These are phyloP conservation scores for Neelides folsomi DNA, from an alignment of 2,888 invertebrate genomes.

Conservation along the genomic window DNA sequence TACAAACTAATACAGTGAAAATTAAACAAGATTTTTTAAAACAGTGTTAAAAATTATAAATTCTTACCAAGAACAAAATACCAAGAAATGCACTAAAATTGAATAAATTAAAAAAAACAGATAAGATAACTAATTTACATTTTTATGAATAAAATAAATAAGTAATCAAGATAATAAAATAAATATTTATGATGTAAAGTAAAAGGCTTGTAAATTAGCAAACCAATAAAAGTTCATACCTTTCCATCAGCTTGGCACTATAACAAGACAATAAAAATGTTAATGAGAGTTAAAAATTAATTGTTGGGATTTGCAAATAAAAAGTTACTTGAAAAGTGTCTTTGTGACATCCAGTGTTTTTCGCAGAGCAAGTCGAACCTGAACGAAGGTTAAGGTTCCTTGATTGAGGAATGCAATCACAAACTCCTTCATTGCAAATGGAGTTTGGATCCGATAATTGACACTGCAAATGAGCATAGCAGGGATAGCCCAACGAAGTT, in stretches of 20 bases:
- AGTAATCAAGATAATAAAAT: too few relatives aligned
- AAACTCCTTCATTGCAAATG: conserved; percentile 57
- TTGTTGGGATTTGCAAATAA: conserved; percentile 1
- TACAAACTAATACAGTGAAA: too few relatives aligned
- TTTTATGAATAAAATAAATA: too few relatives aligned
- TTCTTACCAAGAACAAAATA: too few relatives aligned
- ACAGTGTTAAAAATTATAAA: too few relatives aligned
- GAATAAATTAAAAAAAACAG: too few relatives aligned
- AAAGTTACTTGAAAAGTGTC: conserved; percentile 65
- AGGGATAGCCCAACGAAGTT: conserved; percentile 58
- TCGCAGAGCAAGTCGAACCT: conserved; percentile 48
- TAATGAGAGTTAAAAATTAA: background rate
- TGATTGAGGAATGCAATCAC: conserved; percentile 53
- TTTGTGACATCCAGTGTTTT: conserved; percentile 61
- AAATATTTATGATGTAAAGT: background rate
- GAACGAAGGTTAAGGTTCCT: conserved; percentile 38
- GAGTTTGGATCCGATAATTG: conserved; percentile 64
- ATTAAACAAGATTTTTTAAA: too few relatives aligned
- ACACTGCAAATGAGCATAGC: conserved; percentile 63
- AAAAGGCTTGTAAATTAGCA: background rate
- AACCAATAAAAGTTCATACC: conserved; percentile 1
- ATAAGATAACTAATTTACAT: too few relatives aligned
- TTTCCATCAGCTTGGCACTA: conserved; percentile 72
- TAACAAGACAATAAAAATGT: conserved; percentile 8
- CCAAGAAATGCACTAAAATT: too few relatives aligned